Evolutionary conservation across 2,113 vertebrate species (phyloP).

Genomic region (Bufo bufo): DNA sequence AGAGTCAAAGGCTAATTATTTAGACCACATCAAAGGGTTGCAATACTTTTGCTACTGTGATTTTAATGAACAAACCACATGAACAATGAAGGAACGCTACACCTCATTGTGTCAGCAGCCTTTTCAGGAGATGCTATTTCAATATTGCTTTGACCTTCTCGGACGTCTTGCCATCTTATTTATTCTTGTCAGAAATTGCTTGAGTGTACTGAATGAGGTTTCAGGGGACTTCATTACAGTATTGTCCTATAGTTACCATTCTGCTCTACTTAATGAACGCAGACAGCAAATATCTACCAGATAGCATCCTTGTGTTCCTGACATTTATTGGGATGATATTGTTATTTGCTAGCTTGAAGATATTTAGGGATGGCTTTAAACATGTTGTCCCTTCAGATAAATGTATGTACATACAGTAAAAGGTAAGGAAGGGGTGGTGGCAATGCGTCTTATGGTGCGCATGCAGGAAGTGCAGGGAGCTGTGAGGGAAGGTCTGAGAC

Average conservation of each 20-base stretch:
- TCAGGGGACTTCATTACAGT: conserved; percentile 30
- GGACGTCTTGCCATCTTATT: conserved; percentile 22
- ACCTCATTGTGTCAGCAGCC: neutral
- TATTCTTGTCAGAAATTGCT: conserved; percentile 20
- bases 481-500: no score
- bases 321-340: conserved; percentile 15
- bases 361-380: neutral
- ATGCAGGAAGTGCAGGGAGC: no score
- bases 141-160: conserved; percentile 21
- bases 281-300: conserved; percentile 5
- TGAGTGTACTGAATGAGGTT: conserved; percentile 34
- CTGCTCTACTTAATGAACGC: conserved; percentile 19
- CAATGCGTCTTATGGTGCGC: no score
- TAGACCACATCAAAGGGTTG: neutral
- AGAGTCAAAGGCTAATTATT: neutral
- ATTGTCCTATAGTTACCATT: conserved; percentile 30
- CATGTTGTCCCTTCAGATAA: neutral
- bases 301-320: neutral
- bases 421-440: no score
- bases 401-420: no score
- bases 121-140: neutral
- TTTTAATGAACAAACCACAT: neutral
- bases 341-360: neutral
- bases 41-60: neutral
- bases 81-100: neutral